Evolutionary conservation across 2,797 vertebrate genomes (phyloP).

Genomic region (Pipistrellus kuhlii): DNA sequence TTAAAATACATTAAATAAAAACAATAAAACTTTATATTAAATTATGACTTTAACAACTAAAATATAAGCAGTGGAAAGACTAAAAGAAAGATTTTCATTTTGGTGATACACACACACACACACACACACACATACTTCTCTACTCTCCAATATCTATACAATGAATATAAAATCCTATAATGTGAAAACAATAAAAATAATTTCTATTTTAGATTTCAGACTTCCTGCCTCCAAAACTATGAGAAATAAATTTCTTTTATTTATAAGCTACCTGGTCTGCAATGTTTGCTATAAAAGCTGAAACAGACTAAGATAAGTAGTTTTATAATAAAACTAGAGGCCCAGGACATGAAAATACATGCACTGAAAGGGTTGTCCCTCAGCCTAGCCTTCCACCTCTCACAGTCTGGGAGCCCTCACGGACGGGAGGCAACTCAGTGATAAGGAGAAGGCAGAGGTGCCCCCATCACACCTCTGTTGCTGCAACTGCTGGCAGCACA

Average conservation of each 20-base stretch:
- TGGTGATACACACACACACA: too few species aligned
- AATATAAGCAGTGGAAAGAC: neutral
- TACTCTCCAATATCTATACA: neutral
- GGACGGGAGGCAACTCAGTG: too few species aligned
- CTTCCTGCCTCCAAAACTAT: neutral
- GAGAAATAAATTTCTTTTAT: neutral
- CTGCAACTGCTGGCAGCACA: too few species aligned
- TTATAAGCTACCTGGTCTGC: neutral
- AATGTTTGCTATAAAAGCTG: neutral
- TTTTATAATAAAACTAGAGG: neutral
- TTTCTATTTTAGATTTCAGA: neutral
- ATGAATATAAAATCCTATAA: neutral
- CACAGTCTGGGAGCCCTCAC: too few species aligned
- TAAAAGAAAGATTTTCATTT: neutral
- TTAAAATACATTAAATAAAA: neutral
- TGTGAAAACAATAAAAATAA: neutral
- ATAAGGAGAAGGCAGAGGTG: too few species aligned
- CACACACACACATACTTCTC: neutral
- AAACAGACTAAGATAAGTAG: neutral
- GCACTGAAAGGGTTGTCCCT: too few species aligned
- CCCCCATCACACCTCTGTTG: too few species aligned
- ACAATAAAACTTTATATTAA: neutral
- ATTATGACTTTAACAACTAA: neutral
- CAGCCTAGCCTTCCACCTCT: too few species aligned
- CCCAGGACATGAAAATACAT: too few species aligned